These are phyloP conservation scores for Agraylea sexmaculata DNA, from an alignment of 1,140 invertebrate genomes.

Conservation along the genomic window DNA sequence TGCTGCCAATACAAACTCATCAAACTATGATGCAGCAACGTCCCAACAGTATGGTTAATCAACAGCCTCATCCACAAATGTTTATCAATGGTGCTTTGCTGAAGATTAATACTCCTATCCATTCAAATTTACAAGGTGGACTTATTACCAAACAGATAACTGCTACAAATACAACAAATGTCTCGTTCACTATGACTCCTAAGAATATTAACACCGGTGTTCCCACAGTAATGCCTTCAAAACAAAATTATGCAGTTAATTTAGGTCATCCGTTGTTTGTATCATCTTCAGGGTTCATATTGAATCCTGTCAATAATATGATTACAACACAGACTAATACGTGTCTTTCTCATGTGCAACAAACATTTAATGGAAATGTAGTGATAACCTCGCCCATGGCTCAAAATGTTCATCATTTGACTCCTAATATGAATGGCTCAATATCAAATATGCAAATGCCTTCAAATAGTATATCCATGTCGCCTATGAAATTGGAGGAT, in stretches of 20 bases:
- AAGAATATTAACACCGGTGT: constrained; percentile 15
- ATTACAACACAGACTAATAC: constrained; percentile 22
- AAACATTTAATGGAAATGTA: constrained; percentile 15
- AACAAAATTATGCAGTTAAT: constrained; percentile 36
- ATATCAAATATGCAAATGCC: constrained; percentile 14
- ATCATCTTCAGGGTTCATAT: constrained; percentile 37
- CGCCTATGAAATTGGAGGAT: constrained; percentile 16
- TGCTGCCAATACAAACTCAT: constrained; percentile 25
- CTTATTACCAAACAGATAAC: constrained; percentile 15
- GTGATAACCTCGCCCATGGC: constrained; percentile 16
- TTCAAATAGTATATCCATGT: constrained; percentile 14
- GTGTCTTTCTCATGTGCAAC: constrained; percentile 14
- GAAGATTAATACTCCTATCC: constrained; percentile 34
- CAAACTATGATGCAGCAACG: constrained; percentile 10
- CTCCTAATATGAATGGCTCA: constrained; percentile 12
- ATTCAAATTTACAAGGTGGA: constrained; percentile 17
- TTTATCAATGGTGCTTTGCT: constrained; percentile 38
- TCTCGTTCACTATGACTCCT: constrained; percentile 16
- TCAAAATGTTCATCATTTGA: constrained; percentile 15
- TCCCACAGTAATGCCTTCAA: constrained; percentile 20
- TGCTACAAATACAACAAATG: constrained; percentile 10
- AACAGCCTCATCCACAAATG: constrained; percentile 33
- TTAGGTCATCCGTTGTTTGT: constrained; percentile 35
- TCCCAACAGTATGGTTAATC: constrained; percentile 15
- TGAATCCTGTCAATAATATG: constrained; percentile 39